phyloP scores from a whole-genome alignment of 64 coral and sea anemone species.

The Orbicella faveolata region DNA sequence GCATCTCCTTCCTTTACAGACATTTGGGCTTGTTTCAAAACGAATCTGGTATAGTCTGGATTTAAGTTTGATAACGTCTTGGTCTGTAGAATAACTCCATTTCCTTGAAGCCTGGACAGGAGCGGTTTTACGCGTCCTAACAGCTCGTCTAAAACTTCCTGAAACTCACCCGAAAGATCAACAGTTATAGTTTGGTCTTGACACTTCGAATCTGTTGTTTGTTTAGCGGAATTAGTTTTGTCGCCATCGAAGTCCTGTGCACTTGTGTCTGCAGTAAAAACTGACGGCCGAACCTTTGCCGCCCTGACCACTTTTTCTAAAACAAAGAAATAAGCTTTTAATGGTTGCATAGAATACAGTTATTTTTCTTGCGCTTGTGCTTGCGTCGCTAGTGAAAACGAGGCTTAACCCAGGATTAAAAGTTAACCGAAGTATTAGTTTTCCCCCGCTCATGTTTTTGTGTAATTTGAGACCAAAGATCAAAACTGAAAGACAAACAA shows the following conservation, averaged over 20 bases:
- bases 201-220: not conserved
- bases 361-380: no score
- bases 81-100: constrained; percentile 17
- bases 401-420: no score
- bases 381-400: no score
- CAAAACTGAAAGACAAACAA: no score
- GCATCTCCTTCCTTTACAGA: constrained; percentile 13
- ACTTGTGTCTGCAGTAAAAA: constrained; percentile 19
- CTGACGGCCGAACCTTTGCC: constrained; percentile 73
- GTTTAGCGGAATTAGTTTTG: not conserved
- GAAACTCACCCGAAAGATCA: constrained; percentile 64
- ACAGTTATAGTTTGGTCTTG: constrained; percentile 26
- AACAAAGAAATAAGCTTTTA: not conserved
- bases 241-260: not conserved
- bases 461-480: no score
- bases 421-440: no score
- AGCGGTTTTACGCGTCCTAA: constrained; percentile 59
- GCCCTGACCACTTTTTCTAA: constrained; percentile 74
- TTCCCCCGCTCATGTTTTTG: no score
- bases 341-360: not conserved
- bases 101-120: constrained; percentile 55
- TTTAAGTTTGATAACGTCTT: constrained; percentile 36
- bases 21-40: constrained; percentile 74
- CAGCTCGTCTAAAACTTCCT: constrained; percentile 63
- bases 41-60: constrained; percentile 78